Evolutionary conservation across 2,888 invertebrate species (phyloP).

Genomic region (Heteromurus nitidus): DNA sequence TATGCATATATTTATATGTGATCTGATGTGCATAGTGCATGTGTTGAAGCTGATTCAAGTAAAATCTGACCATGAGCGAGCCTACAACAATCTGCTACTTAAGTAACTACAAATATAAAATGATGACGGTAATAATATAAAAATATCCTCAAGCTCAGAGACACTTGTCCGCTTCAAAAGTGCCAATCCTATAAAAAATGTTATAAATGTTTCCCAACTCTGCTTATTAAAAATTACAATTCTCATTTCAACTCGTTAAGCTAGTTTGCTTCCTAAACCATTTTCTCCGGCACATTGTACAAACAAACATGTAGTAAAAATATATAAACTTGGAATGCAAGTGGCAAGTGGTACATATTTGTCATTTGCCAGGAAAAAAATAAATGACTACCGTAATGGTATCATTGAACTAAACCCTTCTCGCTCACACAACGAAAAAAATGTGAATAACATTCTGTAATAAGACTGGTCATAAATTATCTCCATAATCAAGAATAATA

Average conservation of each 20-base stretch:
- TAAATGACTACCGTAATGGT: conserved; percentile 4
- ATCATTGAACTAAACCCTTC: background rate
- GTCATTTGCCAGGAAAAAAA: background rate
- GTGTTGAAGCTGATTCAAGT: too few species aligned
- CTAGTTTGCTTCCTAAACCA: conserved; percentile 37
- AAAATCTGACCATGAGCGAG: too few species aligned
- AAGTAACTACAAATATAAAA: too few species aligned
- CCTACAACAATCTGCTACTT: too few species aligned
- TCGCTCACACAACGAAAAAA: conserved; percentile 11
- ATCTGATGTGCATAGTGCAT: too few species aligned
- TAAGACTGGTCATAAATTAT: conserved; percentile 47
- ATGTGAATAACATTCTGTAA: conserved; percentile 30
- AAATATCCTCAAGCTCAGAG: conserved; percentile 3
- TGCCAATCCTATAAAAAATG: conserved; percentile 21
- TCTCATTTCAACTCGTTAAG: conserved; percentile 54
- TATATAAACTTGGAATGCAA: too few species aligned
- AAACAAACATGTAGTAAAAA: too few species aligned
- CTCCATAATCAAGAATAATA: conserved; percentile 53
- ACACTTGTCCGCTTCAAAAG: conserved; percentile 25
- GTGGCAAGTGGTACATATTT: too few species aligned
- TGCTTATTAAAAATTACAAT: conserved; percentile 23
- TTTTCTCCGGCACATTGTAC: background rate
- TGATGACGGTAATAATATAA: background rate
- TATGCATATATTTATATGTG: too few species aligned
- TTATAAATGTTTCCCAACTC: conserved; percentile 25